These are phyloP conservation scores for Helleia helle DNA, from an alignment of 2,888 invertebrate genomes.

Conservation along the genomic window DNA sequence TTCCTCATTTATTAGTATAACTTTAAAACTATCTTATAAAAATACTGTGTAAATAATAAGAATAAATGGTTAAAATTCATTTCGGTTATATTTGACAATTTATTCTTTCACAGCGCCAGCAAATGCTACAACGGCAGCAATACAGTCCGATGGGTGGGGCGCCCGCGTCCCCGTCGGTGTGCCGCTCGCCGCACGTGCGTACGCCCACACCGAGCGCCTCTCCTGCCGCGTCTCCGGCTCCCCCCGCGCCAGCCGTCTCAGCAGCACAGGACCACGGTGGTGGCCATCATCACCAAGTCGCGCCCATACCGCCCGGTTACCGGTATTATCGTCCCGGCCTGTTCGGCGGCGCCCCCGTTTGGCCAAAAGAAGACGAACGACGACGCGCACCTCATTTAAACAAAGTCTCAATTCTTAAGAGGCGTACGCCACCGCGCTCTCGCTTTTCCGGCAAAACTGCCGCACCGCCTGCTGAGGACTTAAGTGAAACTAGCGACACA, in stretches of 20 bases:
- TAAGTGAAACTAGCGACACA: constrained; percentile 59
- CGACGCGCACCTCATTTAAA: constrained; percentile 49
- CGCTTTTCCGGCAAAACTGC: constrained; percentile 44
- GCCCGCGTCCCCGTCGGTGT: constrained; percentile 72
- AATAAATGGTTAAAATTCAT: too few relatives aligned
- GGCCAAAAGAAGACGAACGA: constrained; percentile 62
- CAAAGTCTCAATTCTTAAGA: constrained; percentile 75
- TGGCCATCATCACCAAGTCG: constrained; percentile 61
- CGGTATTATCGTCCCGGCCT: constrained; percentile 77
- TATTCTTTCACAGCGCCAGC: constrained; percentile 55
- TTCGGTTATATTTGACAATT: background rate
- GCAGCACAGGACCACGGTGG: constrained; percentile 45
- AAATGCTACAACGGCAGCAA: constrained; percentile 63
- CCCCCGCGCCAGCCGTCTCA: constrained; percentile 48
- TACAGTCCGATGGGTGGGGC: constrained; percentile 69
- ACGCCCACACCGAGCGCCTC: constrained; percentile 56
- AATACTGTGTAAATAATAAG: too few relatives aligned
- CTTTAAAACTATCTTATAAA: too few relatives aligned
- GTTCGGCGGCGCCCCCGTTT: constrained; percentile 79
- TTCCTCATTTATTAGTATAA: too few relatives aligned
- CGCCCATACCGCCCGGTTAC: constrained; percentile 74
- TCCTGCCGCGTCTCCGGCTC: constrained; percentile 57
- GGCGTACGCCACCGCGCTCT: constrained; percentile 74
- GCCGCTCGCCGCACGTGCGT: constrained; percentile 72
- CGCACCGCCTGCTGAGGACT: constrained; percentile 27